Evolutionary conservation across 2,888 invertebrate species (phyloP).

Genomic region (Pandemis corylana): DNA sequence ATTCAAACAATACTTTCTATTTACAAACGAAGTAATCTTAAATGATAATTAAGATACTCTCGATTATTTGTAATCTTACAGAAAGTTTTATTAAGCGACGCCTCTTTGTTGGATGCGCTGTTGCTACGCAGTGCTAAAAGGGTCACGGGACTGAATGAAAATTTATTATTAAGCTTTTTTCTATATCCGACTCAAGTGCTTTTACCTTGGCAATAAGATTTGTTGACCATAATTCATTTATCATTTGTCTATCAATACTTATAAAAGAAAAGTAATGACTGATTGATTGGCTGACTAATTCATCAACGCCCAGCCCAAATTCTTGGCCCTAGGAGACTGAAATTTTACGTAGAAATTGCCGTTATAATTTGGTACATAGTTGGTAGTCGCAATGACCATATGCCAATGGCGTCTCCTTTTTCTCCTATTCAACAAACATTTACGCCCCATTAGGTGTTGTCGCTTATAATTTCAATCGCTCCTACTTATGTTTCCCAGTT

Average conservation of each 20-base stretch:
- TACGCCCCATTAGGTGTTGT: not conserved
- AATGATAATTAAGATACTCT: slow-evolving; percentile 8
- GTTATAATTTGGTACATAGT: no score
- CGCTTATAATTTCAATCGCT: not conserved
- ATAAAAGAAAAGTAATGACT: no score
- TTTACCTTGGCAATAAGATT: no score
- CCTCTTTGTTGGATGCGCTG: not conserved
- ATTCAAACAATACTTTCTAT: slow-evolving; percentile 47
- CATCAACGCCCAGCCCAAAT: no score
- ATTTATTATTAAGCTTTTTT: not conserved
- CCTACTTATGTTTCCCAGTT: not conserved
- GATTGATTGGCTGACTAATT: no score
- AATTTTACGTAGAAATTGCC: no score
- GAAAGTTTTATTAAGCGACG: not conserved
- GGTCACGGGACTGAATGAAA: not conserved
- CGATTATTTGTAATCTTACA: not conserved
- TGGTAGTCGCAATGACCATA: no score
- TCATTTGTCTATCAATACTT: no score
- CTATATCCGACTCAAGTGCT: not conserved
- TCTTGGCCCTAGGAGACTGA: no score
- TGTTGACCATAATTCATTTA: no score
- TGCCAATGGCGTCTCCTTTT: no score
- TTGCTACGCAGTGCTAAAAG: not conserved
- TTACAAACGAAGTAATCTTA: slow-evolving; percentile 20
- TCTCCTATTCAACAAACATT: no score